A percentile compares a stretch with the other conserved stretches of the same genome.
Conservation (phyloP, 2,888 invertebrate genomes). For the Orchesellides sinensis region DNA sequence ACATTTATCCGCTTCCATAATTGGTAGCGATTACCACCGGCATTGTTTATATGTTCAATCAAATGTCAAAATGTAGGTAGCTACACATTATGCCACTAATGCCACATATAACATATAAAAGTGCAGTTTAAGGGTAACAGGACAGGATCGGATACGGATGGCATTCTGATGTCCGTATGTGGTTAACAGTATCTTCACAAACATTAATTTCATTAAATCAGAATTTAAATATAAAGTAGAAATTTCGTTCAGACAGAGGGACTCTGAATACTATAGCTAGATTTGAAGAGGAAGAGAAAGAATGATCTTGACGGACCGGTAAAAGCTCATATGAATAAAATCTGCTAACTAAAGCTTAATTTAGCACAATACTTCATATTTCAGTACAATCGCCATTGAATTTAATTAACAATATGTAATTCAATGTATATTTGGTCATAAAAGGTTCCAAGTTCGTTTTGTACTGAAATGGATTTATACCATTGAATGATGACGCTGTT, state of each 20-base stretch:
- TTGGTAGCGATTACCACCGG: slow-evolving; percentile 40
- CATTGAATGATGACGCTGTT: background rate
- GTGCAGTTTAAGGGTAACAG: too few relatives aligned
- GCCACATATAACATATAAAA: background rate
- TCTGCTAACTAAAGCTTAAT: too few relatives aligned
- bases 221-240: too few relatives aligned
- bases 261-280: too few relatives aligned
- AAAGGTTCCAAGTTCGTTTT: too few relatives aligned
- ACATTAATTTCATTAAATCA: too few relatives aligned
- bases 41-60: slow-evolving; percentile 21
- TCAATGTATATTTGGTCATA: too few relatives aligned
- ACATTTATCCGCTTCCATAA: slow-evolving; percentile 62
- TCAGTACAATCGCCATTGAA: background rate
- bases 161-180: background rate
- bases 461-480: background rate
- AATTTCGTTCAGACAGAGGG: too few relatives aligned
- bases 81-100: slow-evolving; percentile 1
- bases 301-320: too few relatives aligned
- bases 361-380: background rate
- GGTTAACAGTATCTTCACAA: background rate
- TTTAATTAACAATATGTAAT: slow-evolving; percentile 19
- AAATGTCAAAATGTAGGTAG: too few relatives aligned
- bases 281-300: too few relatives aligned
- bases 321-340: too few relatives aligned
- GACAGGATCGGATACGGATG: background rate